Evolutionary conservation across 2,888 invertebrate genomes (phyloP).

Genomic region (Acrobasis consociella): DNA sequence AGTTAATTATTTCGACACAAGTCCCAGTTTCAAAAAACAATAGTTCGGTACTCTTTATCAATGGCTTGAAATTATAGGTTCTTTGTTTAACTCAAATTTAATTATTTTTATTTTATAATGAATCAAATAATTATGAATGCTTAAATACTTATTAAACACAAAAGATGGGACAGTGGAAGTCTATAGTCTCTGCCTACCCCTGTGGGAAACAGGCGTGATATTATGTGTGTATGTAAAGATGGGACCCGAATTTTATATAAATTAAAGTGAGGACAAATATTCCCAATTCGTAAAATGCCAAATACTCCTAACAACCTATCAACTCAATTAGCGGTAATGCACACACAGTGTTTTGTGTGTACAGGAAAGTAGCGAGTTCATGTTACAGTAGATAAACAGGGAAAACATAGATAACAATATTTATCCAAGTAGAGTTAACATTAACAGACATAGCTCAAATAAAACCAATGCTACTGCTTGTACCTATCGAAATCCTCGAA

Average conservation of each 20-base stretch:
- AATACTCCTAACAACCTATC: not conserved
- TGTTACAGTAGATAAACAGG: slow-evolving; percentile 26
- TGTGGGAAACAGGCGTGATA: too few species aligned
- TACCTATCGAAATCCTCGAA: not conserved
- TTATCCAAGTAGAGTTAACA: slow-evolving; percentile 26
- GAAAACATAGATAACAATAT: slow-evolving; percentile 28
- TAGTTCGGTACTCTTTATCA: too few species aligned
- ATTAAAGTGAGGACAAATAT: not conserved
- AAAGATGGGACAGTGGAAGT: too few species aligned
- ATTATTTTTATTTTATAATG: too few species aligned
- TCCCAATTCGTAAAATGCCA: not conserved
- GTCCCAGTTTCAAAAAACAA: too few species aligned
- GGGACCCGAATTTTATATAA: too few species aligned
- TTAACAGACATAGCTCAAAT: slow-evolving; percentile 22
- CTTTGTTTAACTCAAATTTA: too few species aligned
- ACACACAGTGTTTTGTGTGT: not conserved
- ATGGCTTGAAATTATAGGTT: too few species aligned
- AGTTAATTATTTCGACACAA: too few species aligned
- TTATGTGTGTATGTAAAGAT: too few species aligned
- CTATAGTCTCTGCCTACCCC: too few species aligned
- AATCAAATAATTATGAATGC: not conserved
- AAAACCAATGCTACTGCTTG: not conserved
- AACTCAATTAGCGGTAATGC: not conserved
- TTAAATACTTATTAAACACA: too few species aligned
- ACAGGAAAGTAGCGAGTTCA: slow-evolving; percentile 13